These are phyloP conservation scores for Ascaphus truei DNA, from an alignment of 2,113 vertebrate genomes.

Conservation along the genomic window DNA sequence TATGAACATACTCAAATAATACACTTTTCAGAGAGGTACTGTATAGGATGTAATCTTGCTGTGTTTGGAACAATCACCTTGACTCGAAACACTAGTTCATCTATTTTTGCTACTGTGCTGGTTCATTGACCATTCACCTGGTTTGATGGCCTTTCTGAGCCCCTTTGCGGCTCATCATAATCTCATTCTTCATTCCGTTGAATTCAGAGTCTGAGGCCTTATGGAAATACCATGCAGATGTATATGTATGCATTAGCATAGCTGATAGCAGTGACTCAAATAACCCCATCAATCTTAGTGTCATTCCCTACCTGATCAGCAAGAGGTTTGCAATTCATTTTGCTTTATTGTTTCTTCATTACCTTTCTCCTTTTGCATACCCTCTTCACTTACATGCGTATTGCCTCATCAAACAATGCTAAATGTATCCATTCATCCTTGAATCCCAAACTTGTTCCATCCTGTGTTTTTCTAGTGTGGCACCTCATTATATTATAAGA, in stretches of 20 bases:
- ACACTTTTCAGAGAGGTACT: constrained; percentile 22
- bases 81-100: constrained; percentile 34
- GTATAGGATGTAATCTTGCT: background rate
- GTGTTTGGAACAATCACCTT: constrained; percentile 31
- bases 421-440: constrained; percentile 9
- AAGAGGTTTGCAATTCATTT: constrained; percentile 39
- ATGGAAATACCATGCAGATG: constrained; percentile 49
- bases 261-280: constrained; percentile 37
- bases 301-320: constrained; percentile 46
- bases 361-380: constrained; percentile 26
- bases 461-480: too few species aligned
- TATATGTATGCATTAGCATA: constrained; percentile 30
- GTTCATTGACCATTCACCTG: constrained; percentile 3
- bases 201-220: constrained; percentile 46
- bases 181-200: constrained; percentile 45
- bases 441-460: background rate
- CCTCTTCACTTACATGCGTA: constrained; percentile 22
- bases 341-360: constrained; percentile 42
- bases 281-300: constrained; percentile 50
- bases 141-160: constrained; percentile 44
- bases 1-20: constrained; percentile 47
- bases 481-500: too few species aligned
- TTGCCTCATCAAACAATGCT: background rate
- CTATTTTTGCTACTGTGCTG: background rate
- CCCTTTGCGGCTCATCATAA: constrained; percentile 41